These are phyloP conservation scores for Anguilla megastoma DNA, from an alignment of 2,797 vertebrate genomes.

Conservation along the genomic window DNA sequence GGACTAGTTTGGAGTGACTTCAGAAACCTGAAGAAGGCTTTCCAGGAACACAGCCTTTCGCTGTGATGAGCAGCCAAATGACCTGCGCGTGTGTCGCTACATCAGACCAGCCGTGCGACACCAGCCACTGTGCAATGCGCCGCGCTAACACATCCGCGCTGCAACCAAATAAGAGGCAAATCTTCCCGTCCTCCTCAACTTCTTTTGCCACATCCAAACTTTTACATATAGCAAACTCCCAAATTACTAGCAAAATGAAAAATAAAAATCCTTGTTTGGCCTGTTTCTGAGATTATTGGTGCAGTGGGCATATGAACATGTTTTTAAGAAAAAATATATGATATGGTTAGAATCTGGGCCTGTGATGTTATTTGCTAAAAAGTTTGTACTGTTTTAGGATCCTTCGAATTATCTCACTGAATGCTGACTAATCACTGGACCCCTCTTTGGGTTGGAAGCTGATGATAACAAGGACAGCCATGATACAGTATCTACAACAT, in stretches of 20 bases:
- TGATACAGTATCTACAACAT: background rate
- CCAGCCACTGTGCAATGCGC: background rate
- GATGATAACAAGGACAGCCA: background rate
- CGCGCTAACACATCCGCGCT: background rate
- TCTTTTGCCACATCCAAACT: background rate
- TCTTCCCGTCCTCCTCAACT: background rate
- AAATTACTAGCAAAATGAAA: background rate
- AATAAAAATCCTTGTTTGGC: background rate
- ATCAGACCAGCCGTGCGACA: background rate
- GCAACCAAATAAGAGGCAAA: background rate
- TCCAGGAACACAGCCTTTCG: background rate
- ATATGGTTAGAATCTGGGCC: background rate
- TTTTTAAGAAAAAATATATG: background rate
- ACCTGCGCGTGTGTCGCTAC: background rate
- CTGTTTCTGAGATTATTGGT: background rate
- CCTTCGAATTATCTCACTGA: background rate
- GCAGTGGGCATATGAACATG: background rate
- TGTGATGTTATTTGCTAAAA: background rate
- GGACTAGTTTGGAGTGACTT: background rate
- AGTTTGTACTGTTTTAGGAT: background rate
- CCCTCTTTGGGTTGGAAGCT: background rate
- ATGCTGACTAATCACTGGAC: background rate
- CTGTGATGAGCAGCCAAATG: background rate
- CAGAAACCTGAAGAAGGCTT: conserved; percentile 3
- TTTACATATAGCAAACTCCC: background rate